Conservation (phyloP, 1,140 invertebrate species). For the Drosophila erecta region DNA sequence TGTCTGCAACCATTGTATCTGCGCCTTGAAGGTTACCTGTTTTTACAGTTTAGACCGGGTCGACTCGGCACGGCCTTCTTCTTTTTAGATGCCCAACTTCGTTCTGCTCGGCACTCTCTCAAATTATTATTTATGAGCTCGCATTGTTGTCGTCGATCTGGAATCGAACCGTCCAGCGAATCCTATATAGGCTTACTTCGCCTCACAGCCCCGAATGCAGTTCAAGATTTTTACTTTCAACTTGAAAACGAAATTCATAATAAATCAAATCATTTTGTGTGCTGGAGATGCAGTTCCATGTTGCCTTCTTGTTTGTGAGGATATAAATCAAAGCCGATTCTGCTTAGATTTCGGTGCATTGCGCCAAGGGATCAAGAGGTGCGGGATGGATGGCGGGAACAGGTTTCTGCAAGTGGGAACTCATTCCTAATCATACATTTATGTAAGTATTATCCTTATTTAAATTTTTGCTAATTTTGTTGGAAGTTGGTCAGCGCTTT, state of each 20-base stretch:
- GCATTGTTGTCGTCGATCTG: conserved; percentile 80
- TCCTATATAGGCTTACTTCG: conserved; percentile 20
- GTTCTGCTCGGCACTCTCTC: conserved; percentile 40
- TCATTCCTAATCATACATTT: not conserved
- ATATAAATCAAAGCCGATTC: conserved; percentile 60
- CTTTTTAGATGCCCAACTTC: conserved; percentile 36
- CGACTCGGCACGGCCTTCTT: conserved; percentile 15
- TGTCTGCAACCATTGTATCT: conserved; percentile 52
- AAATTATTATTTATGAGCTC: conserved; percentile 82
- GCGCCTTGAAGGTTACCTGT: conserved; percentile 73
- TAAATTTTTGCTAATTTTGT: too few relatives aligned
- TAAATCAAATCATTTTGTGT: conserved; percentile 54
- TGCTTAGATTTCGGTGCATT: conserved; percentile 58
- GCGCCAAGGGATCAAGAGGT: conserved; percentile 57
- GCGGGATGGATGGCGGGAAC: conserved; percentile 15
- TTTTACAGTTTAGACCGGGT: conserved; percentile 69
- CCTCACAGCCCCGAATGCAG: conserved; percentile 27
- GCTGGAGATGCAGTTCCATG: conserved; percentile 37
- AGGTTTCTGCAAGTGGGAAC: conserved; percentile 13
- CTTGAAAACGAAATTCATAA: conserved; percentile 69
- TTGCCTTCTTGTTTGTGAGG: conserved; percentile 49
- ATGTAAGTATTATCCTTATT: too few relatives aligned
- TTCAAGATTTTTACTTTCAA: conserved; percentile 74
- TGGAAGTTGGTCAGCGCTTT: too few relatives aligned
- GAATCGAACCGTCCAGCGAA: conserved; percentile 44